phyloP scores from a whole-genome alignment of 2,113 vertebrate species.

The Tyto alba region DNA sequence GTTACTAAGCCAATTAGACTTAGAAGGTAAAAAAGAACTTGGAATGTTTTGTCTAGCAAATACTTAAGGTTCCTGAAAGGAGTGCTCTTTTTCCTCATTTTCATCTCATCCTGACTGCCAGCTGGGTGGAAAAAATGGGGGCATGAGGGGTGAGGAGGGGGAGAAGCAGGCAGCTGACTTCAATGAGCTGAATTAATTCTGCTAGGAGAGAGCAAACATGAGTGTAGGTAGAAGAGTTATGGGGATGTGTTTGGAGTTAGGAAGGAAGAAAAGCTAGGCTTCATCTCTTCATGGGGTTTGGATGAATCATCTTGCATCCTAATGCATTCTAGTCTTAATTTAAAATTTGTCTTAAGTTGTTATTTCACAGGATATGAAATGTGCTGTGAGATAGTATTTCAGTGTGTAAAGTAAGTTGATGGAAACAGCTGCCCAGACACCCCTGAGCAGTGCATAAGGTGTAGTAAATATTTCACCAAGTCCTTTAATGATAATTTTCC shows the following conservation, averaged over 20 bases:
- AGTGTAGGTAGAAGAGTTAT: neutral
- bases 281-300: neutral
- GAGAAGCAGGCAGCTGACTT: neutral
- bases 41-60: neutral
- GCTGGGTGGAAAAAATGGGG: neutral
- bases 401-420: neutral
- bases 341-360: neutral
- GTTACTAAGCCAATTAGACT: neutral
- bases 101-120: neutral
- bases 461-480: neutral
- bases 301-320: neutral
- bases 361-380: neutral
- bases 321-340: neutral
- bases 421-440: neutral
- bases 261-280: neutral
- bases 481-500: neutral
- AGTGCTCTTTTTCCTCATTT: neutral
- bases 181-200: neutral
- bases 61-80: neutral
- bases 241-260: neutral
- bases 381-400: neutral
- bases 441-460: neutral
- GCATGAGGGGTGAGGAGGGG: too few relatives aligned
- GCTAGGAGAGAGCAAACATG: neutral
- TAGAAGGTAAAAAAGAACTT: neutral